A percentile compares a stretch with the other conserved stretches of the same genome.
These are phyloP conservation scores for Nycticebus coucang DNA, from an alignment of 2,113 vertebrate genomes.

Conservation along the genomic window DNA sequence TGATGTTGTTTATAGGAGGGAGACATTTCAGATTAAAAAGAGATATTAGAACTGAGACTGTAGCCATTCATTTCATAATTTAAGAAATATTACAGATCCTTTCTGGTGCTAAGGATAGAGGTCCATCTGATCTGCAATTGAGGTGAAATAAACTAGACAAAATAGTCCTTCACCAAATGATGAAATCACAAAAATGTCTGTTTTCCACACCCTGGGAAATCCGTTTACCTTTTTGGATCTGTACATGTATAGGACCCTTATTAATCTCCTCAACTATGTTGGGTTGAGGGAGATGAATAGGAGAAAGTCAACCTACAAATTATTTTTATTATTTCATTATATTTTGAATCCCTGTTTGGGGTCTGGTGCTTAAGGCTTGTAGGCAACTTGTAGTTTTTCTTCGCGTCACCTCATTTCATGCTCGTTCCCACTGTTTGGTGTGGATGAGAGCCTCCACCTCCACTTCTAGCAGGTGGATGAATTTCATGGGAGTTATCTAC, in stretches of 20 bases:
- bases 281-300: background rate
- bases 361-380: background rate
- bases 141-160: background rate
- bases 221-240: background rate
- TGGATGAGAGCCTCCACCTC: slow-evolving; percentile 1
- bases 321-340: background rate
- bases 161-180: background rate
- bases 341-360: background rate
- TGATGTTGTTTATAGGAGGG: background rate
- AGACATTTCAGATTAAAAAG: background rate
- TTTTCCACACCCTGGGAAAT: background rate
- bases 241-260: background rate
- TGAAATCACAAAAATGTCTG: background rate
- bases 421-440: background rate
- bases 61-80: background rate
- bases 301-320: background rate
- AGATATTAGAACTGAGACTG: background rate
- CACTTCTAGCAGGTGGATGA: slow-evolving; percentile 48
- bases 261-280: background rate
- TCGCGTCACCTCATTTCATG: background rate
- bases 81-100: background rate
- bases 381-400: background rate
- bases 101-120: background rate
- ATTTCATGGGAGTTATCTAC: slow-evolving; percentile 58
- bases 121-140: background rate